These are phyloP conservation scores for Myotis yumanensis DNA, from an alignment of 2,113 vertebrate species.

Conservation along the genomic window DNA sequence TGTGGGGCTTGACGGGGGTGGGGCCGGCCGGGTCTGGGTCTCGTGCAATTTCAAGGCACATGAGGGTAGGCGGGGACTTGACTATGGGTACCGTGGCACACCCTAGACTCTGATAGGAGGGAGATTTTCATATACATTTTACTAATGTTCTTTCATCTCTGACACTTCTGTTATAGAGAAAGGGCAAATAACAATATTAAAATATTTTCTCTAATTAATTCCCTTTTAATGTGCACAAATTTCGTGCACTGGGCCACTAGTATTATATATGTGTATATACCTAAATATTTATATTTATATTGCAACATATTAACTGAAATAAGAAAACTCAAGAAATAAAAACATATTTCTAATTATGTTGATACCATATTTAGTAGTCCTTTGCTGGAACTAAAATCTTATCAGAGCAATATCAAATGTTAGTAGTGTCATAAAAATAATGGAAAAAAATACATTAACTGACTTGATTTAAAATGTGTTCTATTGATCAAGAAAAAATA, in stretches of 20 bases:
- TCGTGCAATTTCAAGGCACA: too few species aligned
- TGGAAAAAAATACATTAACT: neutral
- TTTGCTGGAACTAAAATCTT: slow-evolving; percentile 6
- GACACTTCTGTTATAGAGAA: too few species aligned
- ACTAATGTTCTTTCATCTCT: too few species aligned
- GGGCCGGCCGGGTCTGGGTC: too few species aligned
- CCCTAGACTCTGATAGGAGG: too few species aligned
- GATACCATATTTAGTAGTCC: neutral
- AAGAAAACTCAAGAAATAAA: slow-evolving; percentile 48
- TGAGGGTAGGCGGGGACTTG: too few species aligned
- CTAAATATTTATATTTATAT: neutral
- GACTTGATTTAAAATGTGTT: neutral
- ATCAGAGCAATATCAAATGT: neutral
- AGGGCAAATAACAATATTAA: too few species aligned
- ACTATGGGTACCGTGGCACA: too few species aligned
- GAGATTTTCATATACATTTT: too few species aligned
- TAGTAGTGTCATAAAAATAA: neutral
- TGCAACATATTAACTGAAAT: neutral
- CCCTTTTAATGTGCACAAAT: too few species aligned
- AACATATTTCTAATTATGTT: neutral
- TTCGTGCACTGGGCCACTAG: neutral
- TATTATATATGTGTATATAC: neutral
- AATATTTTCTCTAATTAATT: too few species aligned
- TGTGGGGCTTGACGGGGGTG: too few species aligned
- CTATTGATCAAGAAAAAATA: neutral